phyloP scores from a whole-genome alignment of 1,140 invertebrate genomes.

The Caenorhabditis remanei region DNA sequence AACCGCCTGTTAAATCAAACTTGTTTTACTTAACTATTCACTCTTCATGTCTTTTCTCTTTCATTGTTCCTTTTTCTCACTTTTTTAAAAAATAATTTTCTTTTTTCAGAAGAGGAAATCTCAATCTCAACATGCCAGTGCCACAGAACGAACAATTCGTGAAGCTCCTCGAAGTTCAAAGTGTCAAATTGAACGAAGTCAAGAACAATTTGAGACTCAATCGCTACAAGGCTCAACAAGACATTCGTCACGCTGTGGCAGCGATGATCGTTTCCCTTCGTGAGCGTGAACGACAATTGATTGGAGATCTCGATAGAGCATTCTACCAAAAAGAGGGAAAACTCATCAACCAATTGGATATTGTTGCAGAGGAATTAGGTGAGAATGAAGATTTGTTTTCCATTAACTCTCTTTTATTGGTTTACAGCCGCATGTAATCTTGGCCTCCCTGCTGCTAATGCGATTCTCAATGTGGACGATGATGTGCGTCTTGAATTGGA shows the following conservation, averaged over 20 bases:
- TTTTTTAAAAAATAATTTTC: not conserved
- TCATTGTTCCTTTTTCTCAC: not conserved
- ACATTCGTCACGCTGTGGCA: conserved; percentile 28
- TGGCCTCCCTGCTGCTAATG: conserved; percentile 2
- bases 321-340: conserved; percentile 37
- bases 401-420: not conserved
- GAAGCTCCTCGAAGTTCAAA: conserved; percentile 27
- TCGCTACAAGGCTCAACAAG: conserved; percentile 42
- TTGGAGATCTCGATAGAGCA: conserved; percentile 30
- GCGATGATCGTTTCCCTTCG: conserved; percentile 29
- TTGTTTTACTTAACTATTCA: not conserved
- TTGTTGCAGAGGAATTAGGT: conserved; percentile 23
- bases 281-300: conserved; percentile 7
- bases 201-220: conserved; percentile 37
- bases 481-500: conserved; percentile 49
- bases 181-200: conserved; percentile 30
- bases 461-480: conserved; percentile 28
- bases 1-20: conserved; percentile 14
- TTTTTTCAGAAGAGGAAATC: not conserved
- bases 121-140: not conserved
- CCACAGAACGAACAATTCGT: conserved; percentile 24
- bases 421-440: conserved; percentile 30
- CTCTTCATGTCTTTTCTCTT: not conserved
- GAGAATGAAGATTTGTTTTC: not conserved
- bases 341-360: conserved; percentile 23